Percentiles rank a stretch among this genome's conserved stretches.
These are phyloP conservation scores for Protobothrops flavoviridis DNA, from an alignment of 2,113 vertebrate genomes.

Conservation along the genomic window DNA sequence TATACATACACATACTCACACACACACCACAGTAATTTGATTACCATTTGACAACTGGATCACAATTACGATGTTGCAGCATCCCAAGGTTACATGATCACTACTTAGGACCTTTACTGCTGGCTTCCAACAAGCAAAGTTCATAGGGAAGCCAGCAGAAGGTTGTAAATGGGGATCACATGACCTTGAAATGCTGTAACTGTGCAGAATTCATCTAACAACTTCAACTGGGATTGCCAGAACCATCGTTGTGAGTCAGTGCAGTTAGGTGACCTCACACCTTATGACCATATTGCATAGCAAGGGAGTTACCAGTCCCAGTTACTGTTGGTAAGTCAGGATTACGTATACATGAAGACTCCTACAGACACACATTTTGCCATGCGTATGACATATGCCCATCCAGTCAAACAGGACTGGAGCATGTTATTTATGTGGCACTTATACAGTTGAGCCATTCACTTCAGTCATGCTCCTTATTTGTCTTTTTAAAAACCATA, in stretches of 20 bases:
- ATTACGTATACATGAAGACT: background rate
- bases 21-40: background rate
- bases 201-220: background rate
- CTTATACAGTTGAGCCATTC: background rate
- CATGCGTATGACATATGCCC: background rate
- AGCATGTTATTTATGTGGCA: background rate
- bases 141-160: background rate
- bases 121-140: background rate
- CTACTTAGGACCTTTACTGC: background rate
- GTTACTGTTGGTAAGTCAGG: background rate
- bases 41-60: background rate
- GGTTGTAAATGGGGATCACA: background rate
- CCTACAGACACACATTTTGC: background rate
- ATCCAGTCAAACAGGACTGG: background rate
- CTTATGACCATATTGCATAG: background rate
- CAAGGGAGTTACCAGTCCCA: background rate
- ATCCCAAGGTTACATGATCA: background rate
- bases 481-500: background rate
- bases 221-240: background rate
- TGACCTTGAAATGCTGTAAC: background rate
- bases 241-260: background rate
- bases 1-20: background rate
- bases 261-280: background rate
- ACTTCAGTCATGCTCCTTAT: background rate
- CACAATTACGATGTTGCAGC: background rate